These are phyloP conservation scores for Macropodus opercularis DNA, from an alignment of 2,797 vertebrate genomes.

Conservation along the genomic window DNA sequence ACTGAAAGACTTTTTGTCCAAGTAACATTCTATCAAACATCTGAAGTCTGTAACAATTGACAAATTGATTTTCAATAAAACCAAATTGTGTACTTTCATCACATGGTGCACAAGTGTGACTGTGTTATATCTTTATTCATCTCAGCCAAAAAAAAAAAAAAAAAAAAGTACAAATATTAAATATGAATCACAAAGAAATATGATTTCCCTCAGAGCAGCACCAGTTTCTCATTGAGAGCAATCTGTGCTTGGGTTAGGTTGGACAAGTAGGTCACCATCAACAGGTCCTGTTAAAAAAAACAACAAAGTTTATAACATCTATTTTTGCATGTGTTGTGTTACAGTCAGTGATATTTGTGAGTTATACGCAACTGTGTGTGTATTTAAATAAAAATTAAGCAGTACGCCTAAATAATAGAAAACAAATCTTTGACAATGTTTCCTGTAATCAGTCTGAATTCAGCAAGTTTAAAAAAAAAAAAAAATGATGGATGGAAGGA, in stretches of 20 bases:
- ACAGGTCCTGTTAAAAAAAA: conserved; percentile 85
- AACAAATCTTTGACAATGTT: too few relatives aligned
- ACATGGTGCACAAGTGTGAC: conserved; percentile 13
- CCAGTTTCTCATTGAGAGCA: conserved; percentile 96
- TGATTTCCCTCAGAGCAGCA: conserved; percentile 78
- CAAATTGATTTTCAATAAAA: background rate
- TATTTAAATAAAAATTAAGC: too few relatives aligned
- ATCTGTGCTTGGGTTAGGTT: conserved; percentile 99
- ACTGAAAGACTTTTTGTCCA: background rate
- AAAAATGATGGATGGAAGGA: background rate
- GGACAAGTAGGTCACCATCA: conserved; percentile 99
- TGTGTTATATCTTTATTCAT: conserved; percentile 73
- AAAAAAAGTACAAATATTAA: conserved; percentile 69
- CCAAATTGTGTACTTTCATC: background rate
- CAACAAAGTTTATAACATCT: conserved; percentile 20
- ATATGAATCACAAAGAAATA: conserved; percentile 56
- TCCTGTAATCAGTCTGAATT: too few relatives aligned
- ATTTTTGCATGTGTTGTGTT: too few relatives aligned
- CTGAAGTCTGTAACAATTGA: too few relatives aligned
- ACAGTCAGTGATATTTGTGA: too few relatives aligned
- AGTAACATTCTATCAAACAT: too few relatives aligned
- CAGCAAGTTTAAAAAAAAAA: too few relatives aligned
- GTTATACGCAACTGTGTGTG: too few relatives aligned
- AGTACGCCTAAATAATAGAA: too few relatives aligned
- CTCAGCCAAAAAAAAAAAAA: conserved; percentile 47